Evolutionary conservation across 2,888 invertebrate genomes (phyloP).

Genomic region (Liodrosophila aerea): DNA sequence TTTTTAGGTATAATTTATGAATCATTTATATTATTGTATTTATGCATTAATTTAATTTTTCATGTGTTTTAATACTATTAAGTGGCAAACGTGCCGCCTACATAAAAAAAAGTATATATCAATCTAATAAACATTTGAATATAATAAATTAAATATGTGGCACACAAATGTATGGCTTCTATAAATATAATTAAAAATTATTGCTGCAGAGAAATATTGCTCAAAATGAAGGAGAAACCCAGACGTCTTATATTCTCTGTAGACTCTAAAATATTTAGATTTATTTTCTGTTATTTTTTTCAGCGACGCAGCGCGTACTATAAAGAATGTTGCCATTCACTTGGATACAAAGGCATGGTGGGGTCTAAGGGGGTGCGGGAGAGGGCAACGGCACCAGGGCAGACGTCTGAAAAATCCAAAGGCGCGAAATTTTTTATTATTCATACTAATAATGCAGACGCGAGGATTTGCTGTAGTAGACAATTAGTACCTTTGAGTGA

Average conservation of each 20-base stretch:
- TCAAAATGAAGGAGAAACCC: background rate
- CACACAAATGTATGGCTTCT: constrained; percentile 3
- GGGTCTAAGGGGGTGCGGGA: background rate
- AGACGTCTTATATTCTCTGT: background rate
- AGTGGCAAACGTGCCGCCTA: no score
- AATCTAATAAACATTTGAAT: background rate
- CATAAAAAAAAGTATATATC: background rate
- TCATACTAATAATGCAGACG: constrained; percentile 41
- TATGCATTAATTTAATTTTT: no score
- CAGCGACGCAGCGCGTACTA: no score
- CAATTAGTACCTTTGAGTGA: constrained; percentile 58
- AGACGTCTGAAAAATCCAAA: no score
- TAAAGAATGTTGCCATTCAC: no score
- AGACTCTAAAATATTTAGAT: background rate
- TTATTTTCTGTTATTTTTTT: background rate
- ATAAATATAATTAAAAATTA: constrained; percentile 1
- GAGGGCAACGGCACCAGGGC: background rate
- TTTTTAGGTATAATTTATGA: no score
- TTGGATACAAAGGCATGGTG: constrained; percentile 7
- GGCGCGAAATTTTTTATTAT: constrained; percentile 42
- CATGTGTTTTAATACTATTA: no score
- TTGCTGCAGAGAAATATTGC: no score
- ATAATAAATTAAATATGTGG: constrained; percentile 1
- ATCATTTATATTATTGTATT: no score
- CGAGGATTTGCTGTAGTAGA: constrained; percentile 41